Conservation (phyloP, 2,888 invertebrate genomes). For the Hemicrepidius hirtus region DNA sequence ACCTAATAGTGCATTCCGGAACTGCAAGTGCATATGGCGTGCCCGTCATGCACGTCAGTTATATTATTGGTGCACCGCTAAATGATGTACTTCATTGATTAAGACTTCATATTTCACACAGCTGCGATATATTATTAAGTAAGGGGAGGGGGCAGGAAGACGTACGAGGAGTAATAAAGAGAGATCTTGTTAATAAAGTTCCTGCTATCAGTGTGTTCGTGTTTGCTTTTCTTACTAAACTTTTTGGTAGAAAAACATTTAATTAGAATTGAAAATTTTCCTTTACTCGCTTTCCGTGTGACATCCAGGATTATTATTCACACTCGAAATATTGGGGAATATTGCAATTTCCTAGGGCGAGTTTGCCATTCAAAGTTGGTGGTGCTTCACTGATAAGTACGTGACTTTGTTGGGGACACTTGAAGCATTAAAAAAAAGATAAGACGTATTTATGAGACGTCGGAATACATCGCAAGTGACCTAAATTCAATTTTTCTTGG, state of each 20-base stretch:
- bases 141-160: background rate
- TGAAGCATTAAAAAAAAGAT: conserved; percentile 3
- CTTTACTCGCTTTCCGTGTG: background rate
- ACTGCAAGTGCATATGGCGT: conserved; percentile 33
- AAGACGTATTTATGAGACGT: background rate
- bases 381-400: background rate
- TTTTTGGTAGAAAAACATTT: background rate
- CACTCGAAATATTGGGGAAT: conserved; percentile 3
- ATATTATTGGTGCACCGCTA: conserved; percentile 12
- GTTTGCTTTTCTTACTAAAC: background rate
- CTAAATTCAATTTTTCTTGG: background rate
- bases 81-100: conserved; percentile 26
- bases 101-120: background rate
- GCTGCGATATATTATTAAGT: conserved; percentile 4
- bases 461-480: too few species aligned
- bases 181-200: background rate
- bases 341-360: background rate
- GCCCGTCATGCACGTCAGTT: conserved; percentile 30
- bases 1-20: conserved; percentile 33
- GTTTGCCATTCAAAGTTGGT: background rate
- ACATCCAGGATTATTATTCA: background rate
- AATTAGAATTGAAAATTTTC: conserved; percentile 16
- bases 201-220: background rate
- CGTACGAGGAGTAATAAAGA: too few species aligned
- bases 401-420: conserved; percentile 1